These are phyloP conservation scores for Macroglossus sobrinus DNA, from an alignment of 2,113 vertebrate species.

Conservation along the genomic window DNA sequence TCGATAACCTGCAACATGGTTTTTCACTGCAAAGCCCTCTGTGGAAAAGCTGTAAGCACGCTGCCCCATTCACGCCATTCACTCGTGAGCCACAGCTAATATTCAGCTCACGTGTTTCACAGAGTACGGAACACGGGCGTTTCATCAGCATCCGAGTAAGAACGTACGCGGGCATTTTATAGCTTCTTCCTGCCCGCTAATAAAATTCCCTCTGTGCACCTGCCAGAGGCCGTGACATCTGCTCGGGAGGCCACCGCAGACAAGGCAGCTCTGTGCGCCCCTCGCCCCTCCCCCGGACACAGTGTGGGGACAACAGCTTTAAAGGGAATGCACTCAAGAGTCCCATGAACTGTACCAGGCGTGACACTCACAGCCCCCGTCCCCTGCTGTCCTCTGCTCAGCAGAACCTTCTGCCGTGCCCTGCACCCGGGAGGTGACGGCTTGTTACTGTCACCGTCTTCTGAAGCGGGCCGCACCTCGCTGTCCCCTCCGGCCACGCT, in stretches of 20 bases:
- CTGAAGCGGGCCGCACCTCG: background rate
- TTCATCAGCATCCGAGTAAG: background rate
- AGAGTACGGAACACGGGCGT: background rate
- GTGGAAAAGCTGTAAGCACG: background rate
- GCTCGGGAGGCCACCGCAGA: background rate
- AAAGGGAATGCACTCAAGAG: background rate
- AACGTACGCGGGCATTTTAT: accelerated
- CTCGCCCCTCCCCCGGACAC: background rate
- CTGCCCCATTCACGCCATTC: background rate
- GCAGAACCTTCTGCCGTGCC: background rate
- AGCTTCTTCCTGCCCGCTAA: background rate
- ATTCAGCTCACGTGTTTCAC: accelerated
- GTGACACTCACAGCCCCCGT: background rate
- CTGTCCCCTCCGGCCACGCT: background rate
- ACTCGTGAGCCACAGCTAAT: background rate
- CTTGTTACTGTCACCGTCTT: too few species aligned
- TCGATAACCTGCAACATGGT: accelerated
- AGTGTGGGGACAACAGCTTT: background rate
- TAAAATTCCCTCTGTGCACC: background rate
- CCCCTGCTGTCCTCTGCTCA: background rate
- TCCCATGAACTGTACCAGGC: background rate
- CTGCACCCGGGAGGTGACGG: too few species aligned
- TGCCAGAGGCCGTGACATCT: background rate
- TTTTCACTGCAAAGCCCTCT: background rate
- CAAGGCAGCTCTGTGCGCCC: background rate